Conservation (phyloP, 2,888 invertebrate genomes). For the Aporophyla lueneburgensis region DNA sequence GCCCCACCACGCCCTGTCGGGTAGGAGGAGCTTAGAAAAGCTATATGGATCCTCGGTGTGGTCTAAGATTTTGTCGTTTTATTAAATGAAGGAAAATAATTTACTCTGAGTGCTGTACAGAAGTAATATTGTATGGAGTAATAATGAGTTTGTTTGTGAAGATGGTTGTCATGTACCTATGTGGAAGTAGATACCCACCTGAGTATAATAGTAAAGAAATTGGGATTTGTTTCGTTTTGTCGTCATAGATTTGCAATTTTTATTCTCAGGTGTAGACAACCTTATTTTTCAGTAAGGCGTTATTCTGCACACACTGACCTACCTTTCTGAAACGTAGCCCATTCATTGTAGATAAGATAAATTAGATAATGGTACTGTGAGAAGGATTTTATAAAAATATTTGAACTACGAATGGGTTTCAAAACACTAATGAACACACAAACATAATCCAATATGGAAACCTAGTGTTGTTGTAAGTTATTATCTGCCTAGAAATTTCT, state of each 20-base stretch:
- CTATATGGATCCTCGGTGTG: constrained; percentile 44
- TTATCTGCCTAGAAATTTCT: too few species aligned
- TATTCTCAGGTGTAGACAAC: not conserved
- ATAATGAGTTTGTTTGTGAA: constrained; percentile 65
- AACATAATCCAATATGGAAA: not conserved
- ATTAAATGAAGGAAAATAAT: constrained; percentile 68
- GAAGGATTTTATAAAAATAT: not conserved
- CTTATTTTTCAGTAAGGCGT: not conserved
- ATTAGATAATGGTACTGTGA: not conserved
- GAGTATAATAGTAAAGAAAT: not conserved
- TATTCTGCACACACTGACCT: not conserved
- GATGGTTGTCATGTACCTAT: constrained; percentile 14
- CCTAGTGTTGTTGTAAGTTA: too few species aligned
- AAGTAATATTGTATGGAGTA: constrained; percentile 50
- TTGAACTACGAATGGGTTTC: too few species aligned
- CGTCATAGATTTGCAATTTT: constrained; percentile 7
- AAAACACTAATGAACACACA: too few species aligned
- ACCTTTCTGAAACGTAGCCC: not conserved
- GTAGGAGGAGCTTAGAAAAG: constrained; percentile 60
- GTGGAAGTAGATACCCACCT: not conserved
- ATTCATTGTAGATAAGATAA: not conserved
- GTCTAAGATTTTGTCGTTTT: constrained; percentile 56
- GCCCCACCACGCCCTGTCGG: constrained; percentile 67
- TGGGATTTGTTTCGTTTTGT: not conserved
- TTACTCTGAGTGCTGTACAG: constrained; percentile 64